A percentile compares a stretch with the other conserved stretches of the same genome.
Evolutionary conservation across 2,888 invertebrate species (phyloP).

Genomic region (Sphinx pinastri): DNA sequence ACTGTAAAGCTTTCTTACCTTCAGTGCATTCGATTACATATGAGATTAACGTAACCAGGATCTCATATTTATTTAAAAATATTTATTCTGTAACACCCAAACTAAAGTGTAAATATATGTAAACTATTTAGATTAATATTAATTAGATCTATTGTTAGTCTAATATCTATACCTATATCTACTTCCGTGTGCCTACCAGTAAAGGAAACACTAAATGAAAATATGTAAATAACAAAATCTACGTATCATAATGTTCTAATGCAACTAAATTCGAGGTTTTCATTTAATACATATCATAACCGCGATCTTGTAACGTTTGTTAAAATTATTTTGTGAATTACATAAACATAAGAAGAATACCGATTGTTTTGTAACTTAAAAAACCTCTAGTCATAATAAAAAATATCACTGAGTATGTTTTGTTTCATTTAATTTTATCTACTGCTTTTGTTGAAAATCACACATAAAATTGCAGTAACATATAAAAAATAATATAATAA

Average conservation of each 20-base stretch:
- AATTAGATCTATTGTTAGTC: conserved; percentile 50
- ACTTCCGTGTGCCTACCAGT: conserved; percentile 73
- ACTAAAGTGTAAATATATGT: conserved; percentile 64
- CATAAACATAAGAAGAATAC: conserved; percentile 55
- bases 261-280: conserved; percentile 68
- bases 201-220: conserved; percentile 46
- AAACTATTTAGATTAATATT: conserved; percentile 54
- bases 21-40: conserved; percentile 32
- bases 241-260: conserved; percentile 44
- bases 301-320: conserved; percentile 59
- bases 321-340: conserved; percentile 70
- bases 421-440: conserved; percentile 28
- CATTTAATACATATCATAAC: conserved; percentile 82
- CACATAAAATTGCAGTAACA: too few relatives aligned
- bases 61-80: conserved; percentile 77
- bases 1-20: not conserved
- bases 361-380: conserved; percentile 86
- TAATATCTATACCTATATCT: conserved; percentile 47
- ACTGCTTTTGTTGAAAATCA: too few relatives aligned
- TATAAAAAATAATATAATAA: too few relatives aligned
- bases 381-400: conserved; percentile 89
- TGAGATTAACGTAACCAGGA: conserved; percentile 80
- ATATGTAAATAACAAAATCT: conserved; percentile 46
- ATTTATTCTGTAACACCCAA: conserved; percentile 55
- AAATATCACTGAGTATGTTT: conserved; percentile 72